A percentile compares a stretch with the other conserved stretches of the same genome.
Evolutionary conservation across 2,797 vertebrate genomes (phyloP).

Genomic region (Percopsis omiscomaycus): DNA sequence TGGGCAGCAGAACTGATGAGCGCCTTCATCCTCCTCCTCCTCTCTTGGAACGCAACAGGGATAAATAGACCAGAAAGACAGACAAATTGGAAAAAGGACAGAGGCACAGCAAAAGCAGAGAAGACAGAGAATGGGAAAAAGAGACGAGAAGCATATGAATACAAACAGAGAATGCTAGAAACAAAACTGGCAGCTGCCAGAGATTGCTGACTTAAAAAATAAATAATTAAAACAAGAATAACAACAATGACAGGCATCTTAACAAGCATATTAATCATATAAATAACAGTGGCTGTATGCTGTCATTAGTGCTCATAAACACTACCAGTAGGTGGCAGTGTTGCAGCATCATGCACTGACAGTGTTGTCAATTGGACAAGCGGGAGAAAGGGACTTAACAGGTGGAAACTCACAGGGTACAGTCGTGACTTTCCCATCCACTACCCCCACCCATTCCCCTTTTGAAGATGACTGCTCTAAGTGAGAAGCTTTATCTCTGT

Average conservation of each 20-base stretch:
- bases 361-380: constrained; percentile 41
- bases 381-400: constrained; percentile 25
- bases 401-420: constrained; percentile 45
- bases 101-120: constrained; percentile 15
- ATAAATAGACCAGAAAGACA: constrained; percentile 28
- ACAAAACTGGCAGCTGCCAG: neutral
- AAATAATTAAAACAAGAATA: constrained; percentile 4
- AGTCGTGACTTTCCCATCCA: constrained; percentile 59
- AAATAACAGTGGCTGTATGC: neutral
- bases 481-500: constrained; percentile 23
- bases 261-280: neutral
- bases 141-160: too few relatives aligned
- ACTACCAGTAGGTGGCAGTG: constrained; percentile 61
- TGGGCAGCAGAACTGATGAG: constrained; percentile 90
- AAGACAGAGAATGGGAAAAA: neutral
- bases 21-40: constrained; percentile 81
- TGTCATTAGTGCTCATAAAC: neutral
- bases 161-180: too few relatives aligned
- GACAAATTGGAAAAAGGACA: constrained; percentile 30
- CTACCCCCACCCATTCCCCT: constrained; percentile 33
- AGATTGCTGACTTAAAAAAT: neutral
- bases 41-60: constrained; percentile 77
- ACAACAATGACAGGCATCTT: neutral
- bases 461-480: constrained; percentile 37
- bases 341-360: constrained; percentile 54